Evolutionary conservation across 2,888 invertebrate genomes (phyloP).

Genomic region (Noctua comes): DNA sequence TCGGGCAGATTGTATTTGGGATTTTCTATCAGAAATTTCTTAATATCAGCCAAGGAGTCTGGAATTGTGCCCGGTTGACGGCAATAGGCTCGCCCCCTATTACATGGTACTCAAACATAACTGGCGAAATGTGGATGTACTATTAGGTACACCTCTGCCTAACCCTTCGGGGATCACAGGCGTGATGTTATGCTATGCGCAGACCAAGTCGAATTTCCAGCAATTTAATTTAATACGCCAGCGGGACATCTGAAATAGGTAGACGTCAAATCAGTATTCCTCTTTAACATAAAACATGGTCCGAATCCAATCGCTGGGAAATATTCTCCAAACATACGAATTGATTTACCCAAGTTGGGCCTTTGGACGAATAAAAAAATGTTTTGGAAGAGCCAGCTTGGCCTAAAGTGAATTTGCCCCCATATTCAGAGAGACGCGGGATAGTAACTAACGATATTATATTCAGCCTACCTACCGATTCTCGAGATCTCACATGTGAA

Average conservation of each 20-base stretch:
- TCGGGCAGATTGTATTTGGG: too few species aligned
- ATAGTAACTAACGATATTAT: conserved; percentile 52
- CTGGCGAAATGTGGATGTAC: too few species aligned
- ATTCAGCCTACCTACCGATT: conserved; percentile 52
- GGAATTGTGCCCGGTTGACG: too few species aligned
- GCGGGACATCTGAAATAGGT: conserved; percentile 17
- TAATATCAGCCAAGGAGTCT: too few species aligned
- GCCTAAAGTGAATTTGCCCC: conserved; percentile 39
- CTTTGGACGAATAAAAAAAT: conserved; percentile 45
- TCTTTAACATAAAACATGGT: conserved; percentile 45
- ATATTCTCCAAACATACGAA: conserved; percentile 56
- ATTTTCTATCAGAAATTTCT: too few species aligned
- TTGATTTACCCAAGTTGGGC: conserved; percentile 62
- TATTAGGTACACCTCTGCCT: too few species aligned
- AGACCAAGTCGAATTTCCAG: background rate
- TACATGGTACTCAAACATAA: too few species aligned
- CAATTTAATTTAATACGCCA: background rate
- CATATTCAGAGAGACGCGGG: conserved; percentile 22
- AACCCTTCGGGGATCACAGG: too few species aligned
- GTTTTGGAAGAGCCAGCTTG: conserved; percentile 25
- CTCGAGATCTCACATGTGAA: conserved; percentile 41
- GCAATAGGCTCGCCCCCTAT: too few species aligned
- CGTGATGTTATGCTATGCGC: too few species aligned
- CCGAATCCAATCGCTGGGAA: conserved; percentile 43
- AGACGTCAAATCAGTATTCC: conserved; percentile 31